These are phyloP conservation scores for Glyptemys insculpta DNA, from an alignment of 2,797 vertebrate genomes.

Conservation along the genomic window DNA sequence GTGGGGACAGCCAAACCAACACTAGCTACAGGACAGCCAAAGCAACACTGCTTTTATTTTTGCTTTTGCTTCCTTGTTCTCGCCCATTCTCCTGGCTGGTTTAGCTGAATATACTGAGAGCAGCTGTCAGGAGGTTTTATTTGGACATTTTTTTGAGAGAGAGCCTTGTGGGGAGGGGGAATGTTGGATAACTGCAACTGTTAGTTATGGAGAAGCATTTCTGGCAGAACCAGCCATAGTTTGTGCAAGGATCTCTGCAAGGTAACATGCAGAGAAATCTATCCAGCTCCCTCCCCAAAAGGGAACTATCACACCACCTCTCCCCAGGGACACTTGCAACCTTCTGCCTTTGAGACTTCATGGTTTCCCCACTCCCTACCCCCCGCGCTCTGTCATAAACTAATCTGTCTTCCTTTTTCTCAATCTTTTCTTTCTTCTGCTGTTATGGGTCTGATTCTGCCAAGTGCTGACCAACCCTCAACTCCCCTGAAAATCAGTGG, in stretches of 20 bases:
- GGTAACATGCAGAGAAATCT: not conserved
- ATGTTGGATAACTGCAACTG: not conserved
- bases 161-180: fast-evolving
- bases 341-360: not conserved
- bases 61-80: not conserved
- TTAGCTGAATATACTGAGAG: not conserved
- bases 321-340: not conserved
- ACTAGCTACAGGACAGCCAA: not conserved
- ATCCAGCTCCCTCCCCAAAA: not conserved
- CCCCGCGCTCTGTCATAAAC: not conserved
- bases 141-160: not conserved
- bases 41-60: not conserved
- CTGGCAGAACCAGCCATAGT: not conserved
- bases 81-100: not conserved
- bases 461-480: not conserved
- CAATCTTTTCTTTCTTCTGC: not conserved
- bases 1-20: not conserved
- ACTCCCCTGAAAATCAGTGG: not conserved
- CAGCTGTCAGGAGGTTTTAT: not conserved
- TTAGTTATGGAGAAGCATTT: not conserved
- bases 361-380: not conserved
- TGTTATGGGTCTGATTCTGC: not conserved
- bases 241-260: not conserved
- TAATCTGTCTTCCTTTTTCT: not conserved
- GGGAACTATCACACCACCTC: fast-evolving